Conservation (phyloP, 1,140 invertebrate species). For the Theocolax elegans region DNA sequence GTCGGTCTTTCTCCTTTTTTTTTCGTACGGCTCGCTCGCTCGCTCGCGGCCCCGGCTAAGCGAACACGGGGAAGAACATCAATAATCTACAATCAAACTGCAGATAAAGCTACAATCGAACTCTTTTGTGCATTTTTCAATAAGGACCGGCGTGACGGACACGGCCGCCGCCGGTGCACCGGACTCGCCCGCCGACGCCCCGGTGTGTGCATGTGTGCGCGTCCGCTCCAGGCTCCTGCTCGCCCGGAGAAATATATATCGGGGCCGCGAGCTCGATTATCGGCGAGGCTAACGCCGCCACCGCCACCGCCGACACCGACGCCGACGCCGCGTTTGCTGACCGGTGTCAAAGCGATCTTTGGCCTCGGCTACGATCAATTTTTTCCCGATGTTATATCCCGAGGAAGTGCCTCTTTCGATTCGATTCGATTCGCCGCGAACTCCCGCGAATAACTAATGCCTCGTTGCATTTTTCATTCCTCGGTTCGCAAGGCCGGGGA, state of each 20-base stretch:
- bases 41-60: constrained; percentile 55
- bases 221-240: neutral
- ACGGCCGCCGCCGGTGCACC: constrained; percentile 41
- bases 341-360: constrained; percentile 36
- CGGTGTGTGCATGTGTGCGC: neutral
- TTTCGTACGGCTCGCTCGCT: constrained; percentile 46
- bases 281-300: neutral
- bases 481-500: neutral
- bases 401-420: neutral
- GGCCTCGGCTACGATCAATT: neutral
- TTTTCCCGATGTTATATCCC: neutral
- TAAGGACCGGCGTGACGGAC: constrained; percentile 58
- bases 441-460: constrained; percentile 3
- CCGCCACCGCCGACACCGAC: neutral
- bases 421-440: neutral
- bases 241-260: neutral
- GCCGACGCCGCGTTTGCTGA: neutral
- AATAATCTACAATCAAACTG: constrained; percentile 69
- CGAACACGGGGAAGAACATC: constrained; percentile 65
- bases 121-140: constrained; percentile 66
- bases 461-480: neutral
- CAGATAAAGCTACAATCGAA: constrained; percentile 66
- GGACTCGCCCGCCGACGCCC: constrained; percentile 40
- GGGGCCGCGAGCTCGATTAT: constrained; percentile 24
- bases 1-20: constrained; percentile 15